Percentiles rank a stretch among this genome's conserved stretches.
Conservation (phyloP, 2,888 invertebrate species). For the Corythucha ciliata region DNA sequence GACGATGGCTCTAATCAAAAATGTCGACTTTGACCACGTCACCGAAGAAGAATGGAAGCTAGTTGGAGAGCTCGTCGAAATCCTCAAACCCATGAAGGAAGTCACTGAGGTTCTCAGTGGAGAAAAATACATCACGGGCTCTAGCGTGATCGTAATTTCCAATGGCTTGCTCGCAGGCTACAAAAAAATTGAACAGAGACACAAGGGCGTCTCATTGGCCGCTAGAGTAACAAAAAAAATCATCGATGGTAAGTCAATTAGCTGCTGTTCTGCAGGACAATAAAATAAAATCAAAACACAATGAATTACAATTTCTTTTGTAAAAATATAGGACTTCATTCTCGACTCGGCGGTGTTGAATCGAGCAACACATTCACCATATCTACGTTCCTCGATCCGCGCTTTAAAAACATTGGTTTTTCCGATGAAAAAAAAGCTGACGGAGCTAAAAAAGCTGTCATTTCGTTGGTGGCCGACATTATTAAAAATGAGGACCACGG, state of each 20-base stretch:
- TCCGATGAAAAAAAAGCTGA: constrained; percentile 5
- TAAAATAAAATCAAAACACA: too few relatives aligned
- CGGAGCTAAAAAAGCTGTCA: constrained; percentile 10
- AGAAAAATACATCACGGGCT: constrained; percentile 25
- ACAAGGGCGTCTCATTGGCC: neutral
- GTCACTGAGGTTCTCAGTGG: constrained; percentile 20
- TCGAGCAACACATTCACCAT: constrained; percentile 22
- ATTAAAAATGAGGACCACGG: neutral
- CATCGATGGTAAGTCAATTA: too few relatives aligned
- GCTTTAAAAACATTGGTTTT: constrained; percentile 24
- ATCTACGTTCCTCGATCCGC: constrained; percentile 23
- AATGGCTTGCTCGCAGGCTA: neutral
- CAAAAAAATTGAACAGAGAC: neutral
- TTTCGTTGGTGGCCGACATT: constrained; percentile 1
- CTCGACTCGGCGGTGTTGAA: constrained; percentile 1
- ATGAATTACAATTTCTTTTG: too few relatives aligned
- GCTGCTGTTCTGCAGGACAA: too few relatives aligned
- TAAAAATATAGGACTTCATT: too few relatives aligned
- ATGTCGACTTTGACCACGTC: too few relatives aligned
- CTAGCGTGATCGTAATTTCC: constrained; percentile 14
- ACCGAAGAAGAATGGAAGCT: constrained; percentile 4
- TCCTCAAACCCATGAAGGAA: constrained; percentile 27
- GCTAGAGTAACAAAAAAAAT: too few relatives aligned
- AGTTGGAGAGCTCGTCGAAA: constrained; percentile 13
- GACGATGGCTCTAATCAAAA: too few relatives aligned